Percentiles rank a stretch among this genome's conserved stretches.
Evolutionary conservation across 2,113 vertebrate genomes (phyloP).

Genomic region (Mormoops blainvillei): DNA sequence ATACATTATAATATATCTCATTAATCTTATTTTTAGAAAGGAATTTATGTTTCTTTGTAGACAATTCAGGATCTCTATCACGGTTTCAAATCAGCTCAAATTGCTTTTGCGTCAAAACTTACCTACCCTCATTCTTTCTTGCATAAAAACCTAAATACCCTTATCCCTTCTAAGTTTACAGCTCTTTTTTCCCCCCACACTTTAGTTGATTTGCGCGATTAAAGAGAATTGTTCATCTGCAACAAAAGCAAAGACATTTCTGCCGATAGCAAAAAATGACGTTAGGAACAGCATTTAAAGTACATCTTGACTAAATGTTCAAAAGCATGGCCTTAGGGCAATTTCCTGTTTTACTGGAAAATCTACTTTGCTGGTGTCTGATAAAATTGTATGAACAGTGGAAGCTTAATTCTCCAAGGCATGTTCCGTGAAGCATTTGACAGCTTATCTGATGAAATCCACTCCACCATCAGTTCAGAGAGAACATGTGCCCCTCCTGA

Average conservation of each 20-base stretch:
- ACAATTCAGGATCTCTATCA: background rate
- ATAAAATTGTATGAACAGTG: constrained; percentile 74
- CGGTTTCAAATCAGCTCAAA: constrained; percentile 1
- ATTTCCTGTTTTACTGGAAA: constrained; percentile 78
- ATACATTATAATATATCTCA: background rate
- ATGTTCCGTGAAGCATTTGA: constrained; percentile 74
- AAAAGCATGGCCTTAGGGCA: constrained; percentile 77
- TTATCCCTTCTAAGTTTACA: constrained; percentile 50
- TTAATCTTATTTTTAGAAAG: background rate
- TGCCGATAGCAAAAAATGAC: constrained; percentile 76
- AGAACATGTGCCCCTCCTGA: constrained; percentile 7
- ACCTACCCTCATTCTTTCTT: constrained; percentile 41
- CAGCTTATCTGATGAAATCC: constrained; percentile 69
- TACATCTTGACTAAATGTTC: constrained; percentile 79
- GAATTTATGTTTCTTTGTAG: background rate
- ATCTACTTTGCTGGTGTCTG: constrained; percentile 71
- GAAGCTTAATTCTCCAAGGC: constrained; percentile 79
- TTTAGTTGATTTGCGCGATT: constrained; percentile 72
- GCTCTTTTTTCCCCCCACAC: constrained; percentile 48
- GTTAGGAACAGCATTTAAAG: constrained; percentile 78
- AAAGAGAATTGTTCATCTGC: constrained; percentile 70
- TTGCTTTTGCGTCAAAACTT: background rate
- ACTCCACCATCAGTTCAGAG: background rate
- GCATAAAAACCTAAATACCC: background rate
- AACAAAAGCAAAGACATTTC: constrained; percentile 75